These are phyloP conservation scores for Agrenia bidenticulata DNA, from an alignment of 2,888 invertebrate species.

Conservation along the genomic window DNA sequence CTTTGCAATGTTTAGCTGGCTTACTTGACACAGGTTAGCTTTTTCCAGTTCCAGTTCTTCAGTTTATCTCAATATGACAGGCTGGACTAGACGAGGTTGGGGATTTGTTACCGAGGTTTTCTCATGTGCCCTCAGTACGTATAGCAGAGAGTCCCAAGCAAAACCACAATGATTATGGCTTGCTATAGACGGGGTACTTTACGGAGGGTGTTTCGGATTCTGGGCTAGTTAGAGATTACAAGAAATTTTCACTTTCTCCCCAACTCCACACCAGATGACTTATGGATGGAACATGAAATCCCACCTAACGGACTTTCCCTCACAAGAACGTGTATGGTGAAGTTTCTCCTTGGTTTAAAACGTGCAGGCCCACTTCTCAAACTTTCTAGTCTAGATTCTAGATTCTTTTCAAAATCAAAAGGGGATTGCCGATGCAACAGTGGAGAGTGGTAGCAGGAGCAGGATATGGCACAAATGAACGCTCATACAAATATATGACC, in stretches of 20 bases:
- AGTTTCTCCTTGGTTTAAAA: constrained; percentile 1
- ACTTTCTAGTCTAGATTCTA: constrained; percentile 13
- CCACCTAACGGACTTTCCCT: too few species aligned
- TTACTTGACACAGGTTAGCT: constrained; percentile 2
- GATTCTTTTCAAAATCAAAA: background rate
- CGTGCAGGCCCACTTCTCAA: background rate
- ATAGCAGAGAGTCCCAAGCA: too few species aligned
- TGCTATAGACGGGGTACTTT: too few species aligned
- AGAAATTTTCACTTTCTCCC: too few species aligned
- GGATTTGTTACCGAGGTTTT: background rate
- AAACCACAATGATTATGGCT: too few species aligned
- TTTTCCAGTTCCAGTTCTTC: too few species aligned
- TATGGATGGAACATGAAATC: too few species aligned
- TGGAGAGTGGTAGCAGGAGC: constrained; percentile 20
- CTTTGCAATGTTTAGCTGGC: constrained; percentile 3
- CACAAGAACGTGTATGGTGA: too few species aligned
- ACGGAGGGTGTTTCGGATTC: too few species aligned
- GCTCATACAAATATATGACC: background rate
- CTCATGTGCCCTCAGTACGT: too few species aligned
- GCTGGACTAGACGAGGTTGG: background rate
- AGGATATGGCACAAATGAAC: constrained; percentile 23
- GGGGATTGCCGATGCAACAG: background rate
- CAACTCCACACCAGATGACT: too few species aligned
- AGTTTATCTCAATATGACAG: constrained; percentile 4
- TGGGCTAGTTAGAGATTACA: too few species aligned